Base-by-base conservation (phyloP, 2,888 invertebrate species). In the Agonopterix subpropinquella region DNA sequence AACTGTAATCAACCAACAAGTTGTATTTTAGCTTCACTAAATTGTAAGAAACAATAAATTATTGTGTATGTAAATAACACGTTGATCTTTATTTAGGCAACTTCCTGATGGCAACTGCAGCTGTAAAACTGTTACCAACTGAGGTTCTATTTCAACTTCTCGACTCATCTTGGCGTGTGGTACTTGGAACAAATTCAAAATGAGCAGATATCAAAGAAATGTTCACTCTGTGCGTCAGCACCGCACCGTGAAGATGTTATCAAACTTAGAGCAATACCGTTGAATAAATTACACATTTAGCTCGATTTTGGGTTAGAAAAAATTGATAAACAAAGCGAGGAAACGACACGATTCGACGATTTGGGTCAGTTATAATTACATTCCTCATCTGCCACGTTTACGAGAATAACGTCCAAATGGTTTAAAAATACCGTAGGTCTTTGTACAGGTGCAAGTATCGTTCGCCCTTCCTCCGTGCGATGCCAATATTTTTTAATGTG, bases 11-110 rank as follows among this genome's bases (percentile, higher is more conserved):
- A 79, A 82, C 77, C 78, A 77, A 83, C 78, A 83, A 81, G 80
- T 80, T 86, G 85, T 87, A 85, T 82, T 84, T 81, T 88, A 87
- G 87, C 87, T 86, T 88, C 87, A 82, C 80, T 88, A 87, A 87
- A 86, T 87, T 87, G 83, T 88, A 88, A 88, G 86, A 80, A 86
- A 86, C 86, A 88, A 88, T 88, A 88, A 88, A 88, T 88, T 88
- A 88, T 88, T 88, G 88, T 87, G 87, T 87, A 87, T 88, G 88
- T 88, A 88, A 85, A 88, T 88, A 86, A 81, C 64, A 73, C 65
- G 65, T 67, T 77, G 86, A 81, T 76, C 80, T 87, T 87, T 86
- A 87, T 88, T 87, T 78, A 84, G 85, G 87, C 65, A 57, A 67
- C 60, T 73, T 78, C 82, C 84, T 77, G 62, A 65, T 58, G 57